These are phyloP conservation scores for Fregetta grallaria DNA, from an alignment of 2,113 vertebrate species.

Conservation along the genomic window DNA sequence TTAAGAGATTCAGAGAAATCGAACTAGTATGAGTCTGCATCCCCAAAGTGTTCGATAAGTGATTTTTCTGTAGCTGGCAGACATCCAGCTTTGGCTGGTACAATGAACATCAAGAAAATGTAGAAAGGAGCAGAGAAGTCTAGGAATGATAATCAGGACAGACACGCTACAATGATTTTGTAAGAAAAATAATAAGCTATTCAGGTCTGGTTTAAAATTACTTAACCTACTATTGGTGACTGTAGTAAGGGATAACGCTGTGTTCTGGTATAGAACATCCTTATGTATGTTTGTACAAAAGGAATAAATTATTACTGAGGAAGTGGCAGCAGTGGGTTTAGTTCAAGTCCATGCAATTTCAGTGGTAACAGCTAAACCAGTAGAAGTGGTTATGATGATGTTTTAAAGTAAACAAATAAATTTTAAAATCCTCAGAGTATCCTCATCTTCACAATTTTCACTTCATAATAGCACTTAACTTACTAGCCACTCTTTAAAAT, in stretches of 20 bases:
- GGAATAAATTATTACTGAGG: not conserved
- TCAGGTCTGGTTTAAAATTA: not conserved
- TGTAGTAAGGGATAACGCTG: not conserved
- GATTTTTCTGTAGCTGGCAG: slow-evolving; percentile 1
- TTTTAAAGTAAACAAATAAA: not conserved
- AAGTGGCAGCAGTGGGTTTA: not conserved
- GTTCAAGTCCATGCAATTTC: not conserved
- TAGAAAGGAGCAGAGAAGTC: not conserved
- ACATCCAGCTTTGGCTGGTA: not conserved
- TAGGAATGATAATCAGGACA: not conserved
- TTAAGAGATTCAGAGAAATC: not conserved
- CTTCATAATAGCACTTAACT: not conserved
- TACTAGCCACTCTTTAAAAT: not conserved
- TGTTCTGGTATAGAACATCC: not conserved
- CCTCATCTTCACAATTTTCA: not conserved
- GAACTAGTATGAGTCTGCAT: not conserved
- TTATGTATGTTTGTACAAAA: not conserved
- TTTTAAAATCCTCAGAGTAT: not conserved
- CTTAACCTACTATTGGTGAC: not conserved
- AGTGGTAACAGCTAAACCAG: not conserved
- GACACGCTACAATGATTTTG: not conserved
- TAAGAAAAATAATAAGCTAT: not conserved
- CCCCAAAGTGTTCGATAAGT: not conserved
- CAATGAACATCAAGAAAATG: not conserved
- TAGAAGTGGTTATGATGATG: not conserved